Percentiles rank a stretch among this genome's conserved stretches.
Evolutionary conservation across 2,113 vertebrate species (phyloP).

Genomic region (Penelope pileata): DNA sequence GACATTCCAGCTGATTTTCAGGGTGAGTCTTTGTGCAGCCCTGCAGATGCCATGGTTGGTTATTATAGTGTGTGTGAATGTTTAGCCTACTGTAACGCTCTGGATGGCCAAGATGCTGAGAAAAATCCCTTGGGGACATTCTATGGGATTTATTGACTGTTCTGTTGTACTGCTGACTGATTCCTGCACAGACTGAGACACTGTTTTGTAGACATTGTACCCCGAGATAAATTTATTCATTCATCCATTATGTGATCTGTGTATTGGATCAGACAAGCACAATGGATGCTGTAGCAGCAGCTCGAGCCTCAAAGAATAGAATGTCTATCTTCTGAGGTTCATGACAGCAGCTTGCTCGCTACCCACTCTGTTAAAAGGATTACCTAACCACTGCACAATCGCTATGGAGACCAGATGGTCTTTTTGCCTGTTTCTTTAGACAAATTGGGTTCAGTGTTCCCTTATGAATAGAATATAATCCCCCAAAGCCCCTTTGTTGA

Average conservation of each 20-base stretch:
- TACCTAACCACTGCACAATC: conserved; percentile 42
- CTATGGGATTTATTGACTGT: conserved; percentile 38
- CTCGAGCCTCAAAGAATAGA: background rate
- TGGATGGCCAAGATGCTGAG: background rate
- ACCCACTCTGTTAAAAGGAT: conserved; percentile 51
- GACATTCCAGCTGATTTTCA: background rate
- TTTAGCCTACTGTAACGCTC: background rate
- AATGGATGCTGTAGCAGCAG: background rate
- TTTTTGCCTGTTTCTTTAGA: conserved; percentile 56
- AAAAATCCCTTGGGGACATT: conserved; percentile 3
- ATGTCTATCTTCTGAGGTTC: conserved; percentile 15
- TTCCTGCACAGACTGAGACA: background rate
- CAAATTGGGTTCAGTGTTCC: background rate
- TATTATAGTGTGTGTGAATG: fast-evolving
- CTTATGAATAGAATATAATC: conserved; percentile 39
- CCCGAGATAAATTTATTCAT: conserved; percentile 3
- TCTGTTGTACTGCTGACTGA: conserved; percentile 2
- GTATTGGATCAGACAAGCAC: background rate
- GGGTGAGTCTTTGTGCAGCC: background rate
- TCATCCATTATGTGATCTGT: conserved; percentile 38
- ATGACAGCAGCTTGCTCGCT: conserved; percentile 39
- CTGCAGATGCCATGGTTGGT: background rate
- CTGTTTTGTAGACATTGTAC: conserved; percentile 3
- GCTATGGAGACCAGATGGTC: conserved; percentile 68
- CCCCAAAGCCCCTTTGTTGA: conserved; percentile 26